Percentiles rank a stretch among this genome's conserved stretches.
phyloP scores from a whole-genome alignment of 2,888 invertebrate species.

The Herminia tarsipennalis region DNA sequence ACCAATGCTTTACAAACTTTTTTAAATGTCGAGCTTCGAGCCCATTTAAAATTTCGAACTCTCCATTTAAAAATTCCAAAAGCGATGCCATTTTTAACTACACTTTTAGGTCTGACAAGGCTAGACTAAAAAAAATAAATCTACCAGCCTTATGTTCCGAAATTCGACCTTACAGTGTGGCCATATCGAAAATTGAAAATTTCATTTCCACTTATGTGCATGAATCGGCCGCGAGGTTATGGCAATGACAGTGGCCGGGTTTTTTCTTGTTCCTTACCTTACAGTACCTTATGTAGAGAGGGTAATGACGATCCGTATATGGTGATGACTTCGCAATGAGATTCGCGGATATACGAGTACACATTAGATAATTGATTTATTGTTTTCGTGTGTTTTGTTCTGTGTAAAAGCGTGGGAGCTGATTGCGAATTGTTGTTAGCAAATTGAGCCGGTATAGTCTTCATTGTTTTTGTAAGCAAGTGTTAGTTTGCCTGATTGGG shows the following conservation, averaged over 20 bases:
- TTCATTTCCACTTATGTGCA: conserved; percentile 44
- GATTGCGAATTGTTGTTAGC: no score
- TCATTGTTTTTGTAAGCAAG: no score
- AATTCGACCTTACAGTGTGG: conserved; percentile 23
- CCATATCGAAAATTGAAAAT: conserved; percentile 58
- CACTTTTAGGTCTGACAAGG: conserved; percentile 18
- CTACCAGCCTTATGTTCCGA: conserved; percentile 23
- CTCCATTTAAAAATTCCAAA: not conserved
- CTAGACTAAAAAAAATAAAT: conserved; percentile 17
- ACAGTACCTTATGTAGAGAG: conserved; percentile 65
- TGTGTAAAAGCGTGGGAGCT: not conserved
- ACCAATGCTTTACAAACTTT: no score
- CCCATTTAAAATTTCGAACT: not conserved
- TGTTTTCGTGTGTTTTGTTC: conserved; percentile 2
- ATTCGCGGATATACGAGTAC: conserved; percentile 20
- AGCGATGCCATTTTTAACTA: not conserved
- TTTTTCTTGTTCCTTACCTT: conserved; percentile 69
- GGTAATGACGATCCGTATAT: conserved; percentile 64
- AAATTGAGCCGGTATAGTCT: no score
- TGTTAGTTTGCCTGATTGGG: no score
- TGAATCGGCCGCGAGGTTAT: conserved; percentile 52
- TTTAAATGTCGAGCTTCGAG: no score
- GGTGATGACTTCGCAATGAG: conserved; percentile 35
- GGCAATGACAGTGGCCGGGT: conserved; percentile 69
- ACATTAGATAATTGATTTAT: conserved; percentile 27